A percentile compares a stretch with the other conserved stretches of the same genome.
These are phyloP conservation scores for Colossoma macropomum DNA, from an alignment of 2,113 vertebrate species.

Conservation along the genomic window DNA sequence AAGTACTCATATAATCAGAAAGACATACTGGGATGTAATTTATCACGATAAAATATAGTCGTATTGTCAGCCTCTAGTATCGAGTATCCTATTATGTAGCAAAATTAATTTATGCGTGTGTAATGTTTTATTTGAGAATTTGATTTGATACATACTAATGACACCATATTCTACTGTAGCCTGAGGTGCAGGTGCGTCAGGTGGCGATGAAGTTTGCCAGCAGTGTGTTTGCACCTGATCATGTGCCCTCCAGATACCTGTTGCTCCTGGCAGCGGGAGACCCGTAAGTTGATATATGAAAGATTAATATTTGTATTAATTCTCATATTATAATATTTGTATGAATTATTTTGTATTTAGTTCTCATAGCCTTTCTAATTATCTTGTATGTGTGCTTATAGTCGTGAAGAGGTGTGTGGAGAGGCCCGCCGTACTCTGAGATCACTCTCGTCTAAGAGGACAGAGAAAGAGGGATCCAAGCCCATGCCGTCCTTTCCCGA, in stretches of 20 bases:
- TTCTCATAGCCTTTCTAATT: neutral
- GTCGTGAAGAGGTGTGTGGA: constrained; percentile 91
- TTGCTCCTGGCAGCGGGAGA: constrained; percentile 95
- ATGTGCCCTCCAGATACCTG: constrained; percentile 96
- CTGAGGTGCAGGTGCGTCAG: constrained; percentile 96
- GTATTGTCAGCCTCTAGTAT: too few species aligned
- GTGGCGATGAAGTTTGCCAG: constrained; percentile 98
- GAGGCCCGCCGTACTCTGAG: constrained; percentile 91
- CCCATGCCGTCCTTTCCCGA: constrained; percentile 95
- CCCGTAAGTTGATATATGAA: constrained; percentile 81
- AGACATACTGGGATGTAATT: too few species aligned
- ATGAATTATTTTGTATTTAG: too few species aligned
- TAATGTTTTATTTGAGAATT: neutral
- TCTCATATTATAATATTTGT: too few species aligned
- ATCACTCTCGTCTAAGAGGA: constrained; percentile 79
- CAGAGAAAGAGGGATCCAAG: constrained; percentile 84
- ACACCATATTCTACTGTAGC: constrained; percentile 73
- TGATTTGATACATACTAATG: too few species aligned
- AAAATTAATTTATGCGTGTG: too few species aligned
- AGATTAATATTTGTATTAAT: neutral
- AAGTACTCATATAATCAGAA: too few species aligned
- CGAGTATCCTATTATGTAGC: too few species aligned
- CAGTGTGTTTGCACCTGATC: constrained; percentile 92
- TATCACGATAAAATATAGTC: too few species aligned
- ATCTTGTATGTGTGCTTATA: constrained; percentile 55